A percentile compares a stretch with the other conserved stretches of the same genome.
phyloP scores from a whole-genome alignment of 2,797 vertebrate genomes.

The Parauchenoglanis punctatus region DNA sequence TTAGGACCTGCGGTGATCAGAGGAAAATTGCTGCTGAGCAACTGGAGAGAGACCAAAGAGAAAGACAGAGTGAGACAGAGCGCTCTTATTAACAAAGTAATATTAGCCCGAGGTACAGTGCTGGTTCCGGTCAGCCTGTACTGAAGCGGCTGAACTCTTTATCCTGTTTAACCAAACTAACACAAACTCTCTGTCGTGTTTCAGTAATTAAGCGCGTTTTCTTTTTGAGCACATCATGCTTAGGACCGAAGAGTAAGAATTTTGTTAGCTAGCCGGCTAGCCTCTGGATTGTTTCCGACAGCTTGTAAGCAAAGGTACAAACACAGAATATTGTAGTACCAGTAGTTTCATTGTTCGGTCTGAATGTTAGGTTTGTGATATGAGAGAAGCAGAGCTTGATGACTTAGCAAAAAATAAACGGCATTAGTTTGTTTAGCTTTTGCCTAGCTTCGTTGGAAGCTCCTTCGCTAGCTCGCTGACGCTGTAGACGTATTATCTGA shows the following conservation, averaged over 20 bases:
- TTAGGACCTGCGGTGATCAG: constrained; percentile 78
- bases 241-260: constrained; percentile 16
- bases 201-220: neutral
- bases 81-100: constrained; percentile 41
- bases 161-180: neutral
- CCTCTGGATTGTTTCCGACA: neutral
- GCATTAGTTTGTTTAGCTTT: constrained; percentile 3
- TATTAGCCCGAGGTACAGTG: constrained; percentile 52
- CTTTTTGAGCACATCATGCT: constrained; percentile 11
- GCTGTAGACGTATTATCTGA: neutral
- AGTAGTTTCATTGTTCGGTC: neutral
- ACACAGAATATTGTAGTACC: neutral
- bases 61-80: constrained; percentile 67
- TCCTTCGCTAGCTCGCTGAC: neutral
- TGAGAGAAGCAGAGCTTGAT: neutral
- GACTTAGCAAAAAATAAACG: neutral
- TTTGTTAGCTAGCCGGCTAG: constrained; percentile 41
- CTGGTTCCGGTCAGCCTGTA: constrained; percentile 33
- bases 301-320: neutral
- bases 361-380: neutral
- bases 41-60: constrained; percentile 70
- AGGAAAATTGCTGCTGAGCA: constrained; percentile 77
- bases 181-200: neutral
- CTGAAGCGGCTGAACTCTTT: neutral
- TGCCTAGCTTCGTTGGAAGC: constrained; percentile 3